Percentiles rank a stretch among this genome's conserved stretches.
Evolutionary conservation across 2,888 invertebrate genomes (phyloP).

Genomic region (Phyllotreta striolata): DNA sequence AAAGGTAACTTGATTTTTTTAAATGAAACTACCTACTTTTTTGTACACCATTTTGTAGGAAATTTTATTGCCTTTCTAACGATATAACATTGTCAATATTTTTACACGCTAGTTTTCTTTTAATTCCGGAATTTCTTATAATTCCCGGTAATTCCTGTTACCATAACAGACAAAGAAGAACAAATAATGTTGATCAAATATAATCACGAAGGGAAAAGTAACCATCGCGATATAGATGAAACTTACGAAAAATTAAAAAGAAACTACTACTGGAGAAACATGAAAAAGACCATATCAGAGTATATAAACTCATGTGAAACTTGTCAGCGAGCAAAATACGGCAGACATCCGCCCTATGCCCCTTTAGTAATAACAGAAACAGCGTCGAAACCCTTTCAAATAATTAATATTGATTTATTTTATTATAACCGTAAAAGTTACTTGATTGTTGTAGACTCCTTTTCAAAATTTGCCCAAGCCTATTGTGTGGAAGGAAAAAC

Average conservation of each 20-base stretch:
- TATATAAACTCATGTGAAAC: constrained; percentile 18
- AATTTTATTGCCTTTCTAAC: too few relatives aligned
- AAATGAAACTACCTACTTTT: too few relatives aligned
- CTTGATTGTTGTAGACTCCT: constrained; percentile 3
- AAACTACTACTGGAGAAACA: constrained; percentile 28
- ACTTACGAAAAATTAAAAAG: constrained; percentile 15
- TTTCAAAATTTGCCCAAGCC: neutral
- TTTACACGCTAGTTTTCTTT: too few relatives aligned
- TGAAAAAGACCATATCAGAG: constrained; percentile 19
- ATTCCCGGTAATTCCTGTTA: too few relatives aligned
- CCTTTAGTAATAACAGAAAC: constrained; percentile 9
- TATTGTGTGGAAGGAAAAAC: too few relatives aligned
- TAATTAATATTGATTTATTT: neutral
- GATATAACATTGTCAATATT: too few relatives aligned
- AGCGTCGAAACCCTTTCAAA: constrained; percentile 6
- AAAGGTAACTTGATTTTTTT: too few relatives aligned
- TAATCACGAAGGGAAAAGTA: constrained; percentile 20
- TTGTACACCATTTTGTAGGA: too few relatives aligned
- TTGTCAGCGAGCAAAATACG: constrained; percentile 22
- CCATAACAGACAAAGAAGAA: constrained; percentile 13
- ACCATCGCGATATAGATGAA: constrained; percentile 24
- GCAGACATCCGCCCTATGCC: constrained; percentile 13
- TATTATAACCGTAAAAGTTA: neutral
- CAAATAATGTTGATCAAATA: constrained; percentile 22
- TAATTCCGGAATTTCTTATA: too few relatives aligned